Base-by-base conservation (phyloP, 1,140 invertebrate genomes). In the Camponotus pennsylvanicus region DNA sequence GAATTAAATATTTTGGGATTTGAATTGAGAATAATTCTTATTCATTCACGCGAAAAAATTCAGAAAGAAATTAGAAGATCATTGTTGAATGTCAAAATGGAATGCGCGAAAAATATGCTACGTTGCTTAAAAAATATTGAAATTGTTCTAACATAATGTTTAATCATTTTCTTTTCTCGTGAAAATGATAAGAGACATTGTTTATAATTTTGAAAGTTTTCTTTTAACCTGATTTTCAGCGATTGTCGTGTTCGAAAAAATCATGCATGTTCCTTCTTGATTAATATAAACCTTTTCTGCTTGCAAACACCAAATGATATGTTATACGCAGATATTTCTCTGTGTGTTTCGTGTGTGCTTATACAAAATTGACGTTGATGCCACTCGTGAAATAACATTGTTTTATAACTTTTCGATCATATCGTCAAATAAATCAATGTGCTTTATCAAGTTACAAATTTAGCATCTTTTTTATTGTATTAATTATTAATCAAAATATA, bases 341-440 rank as follows among this genome's bases (percentile, higher is more conserved):
- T 86, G 49, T 86, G 70, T 76, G 59, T 66, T 61, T 61, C 73
- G 63, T 88, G 89, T 85, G 70, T 78, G 84, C 88, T 90, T 90
- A 27, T 21, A 61, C n/a, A 34, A 57, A 21, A 49, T 18, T 75
- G 11, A 34, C 27, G 40, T 83, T 42, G 42, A 75, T 83, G 34
- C 52, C 40, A 18, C 15, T 45, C 11, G 55, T 73, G 55, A 71
- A 71, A 45, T 80, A 82, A 82, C 67, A 73, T 71, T 52, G 32
- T 71, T 52, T 13, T 45, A 11, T 71, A 32, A 71, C 6, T 71
- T 59, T 59, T 55, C 18, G 32, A 70, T 7, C n/a, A 6, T 70
- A 15, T 34, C 9, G 18, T n/a, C 21, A 55, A 45, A 71, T 52
- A 82, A 40, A 52, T 83, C 27, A 75, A 49, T 83, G 79, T 83